Percentiles rank a stretch among this genome's conserved stretches.
phyloP scores from a whole-genome alignment of 1,140 invertebrate genomes.

The Brachionus plicatilis region DNA sequence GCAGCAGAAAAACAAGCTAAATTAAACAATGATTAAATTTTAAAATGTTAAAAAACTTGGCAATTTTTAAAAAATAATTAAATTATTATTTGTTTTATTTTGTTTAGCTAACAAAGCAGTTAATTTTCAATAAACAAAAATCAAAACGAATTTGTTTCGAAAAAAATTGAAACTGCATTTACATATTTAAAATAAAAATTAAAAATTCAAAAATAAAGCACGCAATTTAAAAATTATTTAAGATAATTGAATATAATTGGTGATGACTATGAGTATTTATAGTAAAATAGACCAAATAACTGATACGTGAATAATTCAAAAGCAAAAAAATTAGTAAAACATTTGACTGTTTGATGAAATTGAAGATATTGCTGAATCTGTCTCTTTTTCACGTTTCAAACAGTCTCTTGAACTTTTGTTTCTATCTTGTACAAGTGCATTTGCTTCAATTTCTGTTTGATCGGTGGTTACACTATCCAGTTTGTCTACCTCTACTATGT shows the following conservation, averaged over 20 bases:
- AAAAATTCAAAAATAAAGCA: no score
- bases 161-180: no score
- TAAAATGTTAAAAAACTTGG: no score
- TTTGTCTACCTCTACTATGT: background rate
- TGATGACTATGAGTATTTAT: background rate
- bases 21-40: no score
- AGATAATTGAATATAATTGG: background rate
- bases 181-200: no score
- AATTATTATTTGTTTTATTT: no score
- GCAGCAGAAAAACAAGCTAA: no score
- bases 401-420: background rate
- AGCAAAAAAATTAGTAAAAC: constrained; percentile 11
- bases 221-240: no score
- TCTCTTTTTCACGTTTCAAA: constrained; percentile 11
- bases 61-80: no score
- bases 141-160: no score
- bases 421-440: background rate
- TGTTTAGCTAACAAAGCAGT: no score
- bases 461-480: background rate
- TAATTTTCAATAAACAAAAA: no score
- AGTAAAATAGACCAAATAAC: background rate
- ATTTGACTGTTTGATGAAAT: constrained; percentile 32
- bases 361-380: constrained; percentile 27
- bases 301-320: background rate
- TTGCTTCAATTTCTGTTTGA: background rate